A percentile compares a stretch with the other conserved stretches of the same genome.
Conservation (phyloP, 2,888 invertebrate species). For the Plemyria rubiginata region DNA sequence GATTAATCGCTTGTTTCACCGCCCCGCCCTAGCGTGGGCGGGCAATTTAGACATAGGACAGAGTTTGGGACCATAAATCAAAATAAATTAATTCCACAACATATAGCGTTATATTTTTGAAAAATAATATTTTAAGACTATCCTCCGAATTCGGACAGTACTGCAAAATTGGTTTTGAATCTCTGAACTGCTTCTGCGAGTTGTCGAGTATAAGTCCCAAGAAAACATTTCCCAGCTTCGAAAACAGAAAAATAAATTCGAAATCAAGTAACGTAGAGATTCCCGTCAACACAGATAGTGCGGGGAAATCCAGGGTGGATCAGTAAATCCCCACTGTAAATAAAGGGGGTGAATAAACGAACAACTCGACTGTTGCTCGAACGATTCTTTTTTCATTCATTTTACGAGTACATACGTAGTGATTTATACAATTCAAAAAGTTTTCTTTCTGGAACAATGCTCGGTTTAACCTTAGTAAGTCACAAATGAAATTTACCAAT, state of each 20-base stretch:
- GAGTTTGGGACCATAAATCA: constrained; percentile 54
- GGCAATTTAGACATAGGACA: constrained; percentile 53
- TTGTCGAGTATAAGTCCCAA: constrained; percentile 5
- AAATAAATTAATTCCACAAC: constrained; percentile 46
- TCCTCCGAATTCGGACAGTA: background rate
- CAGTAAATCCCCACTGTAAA: constrained; percentile 63
- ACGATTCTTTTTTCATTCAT: constrained; percentile 66
- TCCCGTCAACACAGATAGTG: constrained; percentile 53
- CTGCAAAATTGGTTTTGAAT: background rate
- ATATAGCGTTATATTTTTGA: constrained; percentile 22
- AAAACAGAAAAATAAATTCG: constrained; percentile 35
- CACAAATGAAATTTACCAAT: background rate
- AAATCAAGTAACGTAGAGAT: constrained; percentile 44
- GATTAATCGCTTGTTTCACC: constrained; percentile 67
- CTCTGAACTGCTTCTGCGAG: background rate
- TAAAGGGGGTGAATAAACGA: constrained; percentile 73
- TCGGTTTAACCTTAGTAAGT: background rate
- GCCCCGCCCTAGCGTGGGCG: constrained; percentile 55
- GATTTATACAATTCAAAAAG: constrained; percentile 62
- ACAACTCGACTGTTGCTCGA: constrained; percentile 50
- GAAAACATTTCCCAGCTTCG: constrained; percentile 14
- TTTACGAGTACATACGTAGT: constrained; percentile 50
- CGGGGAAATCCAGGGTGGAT: constrained; percentile 62
- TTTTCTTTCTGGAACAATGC: constrained; percentile 11
- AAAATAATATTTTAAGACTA: background rate